Conservation (phyloP, 1,140 invertebrate genomes). For the Rhynchophorus ferrugineus region DNA sequence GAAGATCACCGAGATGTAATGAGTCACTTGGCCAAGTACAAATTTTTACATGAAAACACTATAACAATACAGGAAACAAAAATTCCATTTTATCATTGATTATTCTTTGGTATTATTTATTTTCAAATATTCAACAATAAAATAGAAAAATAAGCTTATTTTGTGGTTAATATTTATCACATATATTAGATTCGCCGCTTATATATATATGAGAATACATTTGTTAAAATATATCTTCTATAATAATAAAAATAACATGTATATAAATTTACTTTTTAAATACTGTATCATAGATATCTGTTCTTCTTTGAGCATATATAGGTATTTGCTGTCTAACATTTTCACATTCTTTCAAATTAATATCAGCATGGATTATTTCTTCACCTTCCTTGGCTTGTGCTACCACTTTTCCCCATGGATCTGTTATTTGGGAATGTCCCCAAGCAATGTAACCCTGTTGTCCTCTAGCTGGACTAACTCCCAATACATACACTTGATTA, state of each 20-base stretch:
- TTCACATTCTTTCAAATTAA: constrained; percentile 67
- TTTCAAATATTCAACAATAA: no score
- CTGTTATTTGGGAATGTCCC: constrained; percentile 78
- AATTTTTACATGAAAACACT: constrained; percentile 21
- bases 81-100: constrained; percentile 12
- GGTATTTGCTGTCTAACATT: constrained; percentile 77
- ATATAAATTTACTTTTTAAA: constrained; percentile 9
- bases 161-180: no score
- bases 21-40: constrained; percentile 19
- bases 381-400: constrained; percentile 62
- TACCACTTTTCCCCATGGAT: constrained; percentile 82
- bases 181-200: no score
- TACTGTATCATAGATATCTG: constrained; percentile 69
- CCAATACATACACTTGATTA: constrained; percentile 74
- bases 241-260: no score
- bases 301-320: constrained; percentile 63
- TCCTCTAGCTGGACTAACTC: constrained; percentile 71
- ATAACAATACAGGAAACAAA: constrained; percentile 2
- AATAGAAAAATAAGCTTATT: no score
- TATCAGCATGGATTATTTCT: constrained; percentile 63
- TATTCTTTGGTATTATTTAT: no score
- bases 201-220: no score
- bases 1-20: constrained; percentile 16
- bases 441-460: constrained; percentile 74
- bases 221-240: no score